phyloP scores from a whole-genome alignment of 2,888 invertebrate species.

The Harmothoe impar region DNA sequence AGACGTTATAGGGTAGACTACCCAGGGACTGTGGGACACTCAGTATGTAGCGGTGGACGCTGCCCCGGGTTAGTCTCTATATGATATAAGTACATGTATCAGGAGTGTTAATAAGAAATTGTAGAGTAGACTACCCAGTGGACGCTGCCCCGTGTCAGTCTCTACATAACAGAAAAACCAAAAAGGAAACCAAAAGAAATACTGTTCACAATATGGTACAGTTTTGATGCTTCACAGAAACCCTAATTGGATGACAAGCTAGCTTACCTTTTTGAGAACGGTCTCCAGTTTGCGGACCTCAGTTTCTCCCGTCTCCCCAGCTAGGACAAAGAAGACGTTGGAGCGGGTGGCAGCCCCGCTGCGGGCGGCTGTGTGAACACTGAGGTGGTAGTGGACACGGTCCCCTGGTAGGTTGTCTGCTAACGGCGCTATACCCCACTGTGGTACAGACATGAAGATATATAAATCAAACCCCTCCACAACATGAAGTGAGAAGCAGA shows the following conservation, averaged over 20 bases:
- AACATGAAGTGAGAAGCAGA: too few species aligned
- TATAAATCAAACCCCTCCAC: too few species aligned
- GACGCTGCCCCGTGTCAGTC: too few species aligned
- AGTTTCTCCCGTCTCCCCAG: constrained; percentile 16
- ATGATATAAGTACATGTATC: not conserved
- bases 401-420: not conserved
- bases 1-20: constrained; percentile 77
- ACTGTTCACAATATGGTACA: too few species aligned
- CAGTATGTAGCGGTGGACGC: constrained; percentile 76
- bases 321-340: constrained; percentile 47
- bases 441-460: too few species aligned
- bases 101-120: too few species aligned
- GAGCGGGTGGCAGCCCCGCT: constrained; percentile 24
- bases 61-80: constrained; percentile 70
- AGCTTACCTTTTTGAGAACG: not conserved
- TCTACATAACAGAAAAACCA: too few species aligned
- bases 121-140: too few species aligned
- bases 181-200: too few species aligned
- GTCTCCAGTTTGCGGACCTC: constrained; percentile 43
- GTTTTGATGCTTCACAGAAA: too few species aligned
- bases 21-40: constrained; percentile 80
- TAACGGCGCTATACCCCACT: constrained; percentile 61
- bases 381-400: constrained; percentile 23
- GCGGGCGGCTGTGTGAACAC: constrained; percentile 53
- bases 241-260: too few species aligned